Evolutionary conservation across 2,113 vertebrate genomes (phyloP), one percentile per base, ranked within the genome.

Genomic region (Oreocharis arfaki): DNA sequence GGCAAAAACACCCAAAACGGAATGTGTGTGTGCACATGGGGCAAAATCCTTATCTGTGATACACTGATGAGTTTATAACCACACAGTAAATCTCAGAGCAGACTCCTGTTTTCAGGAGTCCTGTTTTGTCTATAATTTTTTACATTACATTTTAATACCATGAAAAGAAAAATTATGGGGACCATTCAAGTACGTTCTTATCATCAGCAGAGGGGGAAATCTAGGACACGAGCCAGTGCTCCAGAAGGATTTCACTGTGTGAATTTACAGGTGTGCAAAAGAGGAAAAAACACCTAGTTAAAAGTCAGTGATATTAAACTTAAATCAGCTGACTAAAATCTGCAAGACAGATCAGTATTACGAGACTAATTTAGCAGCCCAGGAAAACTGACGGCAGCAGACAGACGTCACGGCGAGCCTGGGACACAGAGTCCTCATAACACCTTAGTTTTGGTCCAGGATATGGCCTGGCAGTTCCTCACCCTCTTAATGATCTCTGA

Each of bases 21-120:
- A 21, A 4, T 0, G 0, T 19, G 9, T 30, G 18, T 30, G 50
- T 11, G 4, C 0, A 9, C 42, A 42, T 1, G 1, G 64, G 52
- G 14, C 32, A 79, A 71, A 94, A 73, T 60, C 59, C 39, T 87
- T 4, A 1, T 57, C 59, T 50, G 44, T 5, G 7, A 52, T 61
- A 73, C 2, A 1, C 0, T 67, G 47, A 35, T 37, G 89, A 61
- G 50, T 87, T 94, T 80, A 28, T 63, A 89, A 73, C 28, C 33
- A 69, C 37, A 30, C 6, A 24, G 41, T 37, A 84, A 87, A 89
- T 84, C 77, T 74, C 56, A 59, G 61, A 68, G 32, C 50, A 87
- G 59, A 87, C n/a, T n/a, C n/a, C n/a, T n/a, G n/a, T n/a, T n/a
- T n/a, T n/a, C n/a, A n/a, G n/a, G n/a, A n/a, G n/a, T n/a, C 27